Conservation (phyloP, 2,113 vertebrate genomes). For the Heliornis fulica region DNA sequence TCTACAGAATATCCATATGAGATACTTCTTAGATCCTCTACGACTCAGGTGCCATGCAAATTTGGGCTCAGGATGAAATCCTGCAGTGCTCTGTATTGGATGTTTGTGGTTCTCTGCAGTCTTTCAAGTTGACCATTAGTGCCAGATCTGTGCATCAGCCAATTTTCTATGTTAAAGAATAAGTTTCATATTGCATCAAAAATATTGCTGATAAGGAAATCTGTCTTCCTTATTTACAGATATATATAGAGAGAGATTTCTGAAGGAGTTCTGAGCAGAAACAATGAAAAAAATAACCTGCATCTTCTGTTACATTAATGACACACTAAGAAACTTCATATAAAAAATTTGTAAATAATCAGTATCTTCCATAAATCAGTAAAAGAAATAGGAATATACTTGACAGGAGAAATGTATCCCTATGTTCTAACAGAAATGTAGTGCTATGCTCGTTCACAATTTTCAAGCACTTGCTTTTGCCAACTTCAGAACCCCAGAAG, state of each 20-base stretch:
- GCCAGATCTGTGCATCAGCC: background rate
- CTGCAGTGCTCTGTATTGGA: fast-evolving
- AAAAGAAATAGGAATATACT: background rate
- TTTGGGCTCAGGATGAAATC: background rate
- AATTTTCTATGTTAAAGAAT: background rate
- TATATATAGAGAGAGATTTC: background rate
- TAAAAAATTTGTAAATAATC: background rate
- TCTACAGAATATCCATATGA: background rate
- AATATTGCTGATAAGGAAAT: background rate
- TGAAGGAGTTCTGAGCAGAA: background rate
- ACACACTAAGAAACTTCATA: background rate
- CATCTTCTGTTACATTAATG: background rate
- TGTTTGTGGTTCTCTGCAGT: background rate
- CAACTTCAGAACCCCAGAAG: background rate
- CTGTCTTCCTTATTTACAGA: background rate
- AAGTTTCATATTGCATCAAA: background rate
- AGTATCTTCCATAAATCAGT: background rate
- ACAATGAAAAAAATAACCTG: background rate
- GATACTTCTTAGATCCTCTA: background rate
- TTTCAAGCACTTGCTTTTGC: background rate
- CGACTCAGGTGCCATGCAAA: background rate
- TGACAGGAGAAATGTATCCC: background rate
- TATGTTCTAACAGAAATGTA: no score
- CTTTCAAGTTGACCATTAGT: background rate
- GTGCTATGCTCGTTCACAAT: no score